These are phyloP conservation scores for Scrobipalpa costella DNA, from an alignment of 2,888 invertebrate species.

Conservation along the genomic window DNA sequence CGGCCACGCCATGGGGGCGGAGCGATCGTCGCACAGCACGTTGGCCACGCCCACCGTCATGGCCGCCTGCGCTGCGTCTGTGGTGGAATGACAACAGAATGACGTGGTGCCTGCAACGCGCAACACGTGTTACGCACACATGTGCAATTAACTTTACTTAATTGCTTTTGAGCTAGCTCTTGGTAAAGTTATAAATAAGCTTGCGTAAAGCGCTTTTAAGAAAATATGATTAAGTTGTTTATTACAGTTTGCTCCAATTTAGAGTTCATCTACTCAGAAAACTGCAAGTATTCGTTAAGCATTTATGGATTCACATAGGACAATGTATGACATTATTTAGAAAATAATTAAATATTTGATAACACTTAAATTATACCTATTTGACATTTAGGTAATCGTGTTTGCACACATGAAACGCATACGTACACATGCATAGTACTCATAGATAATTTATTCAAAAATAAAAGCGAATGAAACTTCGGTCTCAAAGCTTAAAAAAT, in stretches of 20 bases:
- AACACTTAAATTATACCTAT: no score
- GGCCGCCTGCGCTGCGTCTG: constrained; percentile 84
- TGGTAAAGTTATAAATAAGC: constrained; percentile 14
- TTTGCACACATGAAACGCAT: no score
- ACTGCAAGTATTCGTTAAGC: not conserved
- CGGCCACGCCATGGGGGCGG: constrained; percentile 81
- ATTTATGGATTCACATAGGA: no score
- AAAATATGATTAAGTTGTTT: not conserved
- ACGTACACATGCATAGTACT: no score
- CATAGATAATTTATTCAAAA: no score
- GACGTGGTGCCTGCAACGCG: constrained; percentile 58
- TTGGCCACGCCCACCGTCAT: constrained; percentile 84
- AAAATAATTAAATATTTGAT: no score
- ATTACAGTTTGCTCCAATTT: constrained; percentile 9
- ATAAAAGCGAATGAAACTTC: no score
- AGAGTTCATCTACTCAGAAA: not conserved
- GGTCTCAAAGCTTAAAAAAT: no score
- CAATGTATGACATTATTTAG: no score
- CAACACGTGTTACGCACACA: constrained; percentile 44
- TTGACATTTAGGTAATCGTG: no score
- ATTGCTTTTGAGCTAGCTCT: constrained; percentile 18
- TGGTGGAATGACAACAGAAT: constrained; percentile 67
- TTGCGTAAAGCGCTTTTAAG: not conserved
- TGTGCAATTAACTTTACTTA: constrained; percentile 28
- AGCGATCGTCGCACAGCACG: constrained; percentile 84